Conservation (phyloP, 1,140 invertebrate genomes). For the Megathymus violae region DNA sequence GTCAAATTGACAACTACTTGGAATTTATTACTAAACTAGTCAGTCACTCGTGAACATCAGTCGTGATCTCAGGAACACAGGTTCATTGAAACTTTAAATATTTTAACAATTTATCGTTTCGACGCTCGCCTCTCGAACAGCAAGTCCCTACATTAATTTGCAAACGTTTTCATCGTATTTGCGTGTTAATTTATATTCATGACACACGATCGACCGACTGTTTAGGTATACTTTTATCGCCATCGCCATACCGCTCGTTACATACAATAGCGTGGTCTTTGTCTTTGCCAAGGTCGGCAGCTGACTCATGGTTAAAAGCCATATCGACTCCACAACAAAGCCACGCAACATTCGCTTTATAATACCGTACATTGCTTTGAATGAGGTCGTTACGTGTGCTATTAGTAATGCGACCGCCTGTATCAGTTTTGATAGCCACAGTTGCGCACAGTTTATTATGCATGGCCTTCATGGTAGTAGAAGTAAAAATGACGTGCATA, state of each 20-base stretch:
- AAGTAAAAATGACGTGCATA: too few species aligned
- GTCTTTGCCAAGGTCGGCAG: slow-evolving; percentile 54
- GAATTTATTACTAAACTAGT: slow-evolving; percentile 16
- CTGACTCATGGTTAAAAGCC: slow-evolving; percentile 42
- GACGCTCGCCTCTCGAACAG: slow-evolving; percentile 13
- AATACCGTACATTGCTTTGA: slow-evolving; percentile 23
- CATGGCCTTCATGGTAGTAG: not conserved
- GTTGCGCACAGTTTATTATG: not conserved
- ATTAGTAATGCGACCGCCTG: not conserved
- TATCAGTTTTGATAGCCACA: slow-evolving; percentile 14
- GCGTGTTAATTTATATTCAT: slow-evolving; percentile 50
- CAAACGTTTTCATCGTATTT: slow-evolving; percentile 51
- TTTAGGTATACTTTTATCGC: slow-evolving; percentile 60
- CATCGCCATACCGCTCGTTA: slow-evolving; percentile 45
- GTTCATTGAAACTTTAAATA: slow-evolving; percentile 16
- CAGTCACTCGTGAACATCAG: slow-evolving; percentile 21
- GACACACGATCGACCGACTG: slow-evolving; percentile 43
- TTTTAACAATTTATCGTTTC: slow-evolving; percentile 31
- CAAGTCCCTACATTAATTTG: slow-evolving; percentile 42
- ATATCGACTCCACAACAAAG: slow-evolving; percentile 16
- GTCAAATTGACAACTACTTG: slow-evolving; percentile 6
- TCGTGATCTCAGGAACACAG: too few species aligned
- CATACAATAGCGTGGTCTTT: slow-evolving; percentile 48
- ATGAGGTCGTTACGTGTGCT: slow-evolving; percentile 3
- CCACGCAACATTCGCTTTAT: slow-evolving; percentile 23